Percentiles rank a stretch among this genome's conserved stretches.
phyloP scores from a whole-genome alignment of 1,140 invertebrate species.

The Ceratina australensis region DNA sequence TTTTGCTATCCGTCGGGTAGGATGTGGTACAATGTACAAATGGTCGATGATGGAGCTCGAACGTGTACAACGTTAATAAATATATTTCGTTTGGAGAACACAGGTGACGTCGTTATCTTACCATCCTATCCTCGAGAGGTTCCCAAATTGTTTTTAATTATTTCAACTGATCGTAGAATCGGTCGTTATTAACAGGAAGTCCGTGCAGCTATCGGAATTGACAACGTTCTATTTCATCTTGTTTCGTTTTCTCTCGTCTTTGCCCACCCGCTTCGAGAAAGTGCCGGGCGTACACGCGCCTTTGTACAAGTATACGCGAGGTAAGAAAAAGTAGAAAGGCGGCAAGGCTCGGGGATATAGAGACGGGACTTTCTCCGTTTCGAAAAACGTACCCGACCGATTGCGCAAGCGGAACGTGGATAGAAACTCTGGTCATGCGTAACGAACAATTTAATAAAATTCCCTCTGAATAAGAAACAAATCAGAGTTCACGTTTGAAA shows the following conservation, averaged over 20 bases:
- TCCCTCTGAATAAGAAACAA: not conserved
- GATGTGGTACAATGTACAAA: not conserved
- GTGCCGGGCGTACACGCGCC: not conserved
- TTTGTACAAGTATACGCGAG: not conserved
- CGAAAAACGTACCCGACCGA: slow-evolving; percentile 28
- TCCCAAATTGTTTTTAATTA: too few species aligned
- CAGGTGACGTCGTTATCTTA: not conserved
- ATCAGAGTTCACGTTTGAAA: too few species aligned
- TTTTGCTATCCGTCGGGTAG: not conserved
- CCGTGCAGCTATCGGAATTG: too few species aligned
- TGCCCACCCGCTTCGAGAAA: not conserved
- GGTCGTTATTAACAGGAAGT: too few species aligned
- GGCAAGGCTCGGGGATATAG: not conserved
- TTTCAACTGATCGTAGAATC: too few species aligned
- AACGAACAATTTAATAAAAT: not conserved
- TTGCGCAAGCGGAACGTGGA: slow-evolving; percentile 33
- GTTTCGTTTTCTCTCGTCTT: not conserved
- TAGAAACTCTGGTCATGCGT: slow-evolving; percentile 19
- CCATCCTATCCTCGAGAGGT: too few species aligned
- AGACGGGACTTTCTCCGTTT: slow-evolving; percentile 47
- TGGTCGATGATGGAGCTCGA: not conserved
- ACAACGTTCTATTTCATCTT: too few species aligned
- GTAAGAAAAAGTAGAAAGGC: slow-evolving; percentile 32
- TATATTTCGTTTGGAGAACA: slow-evolving; percentile 18
- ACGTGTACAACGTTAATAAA: slow-evolving; percentile 18